Percentiles rank a stretch among this genome's conserved stretches.
Evolutionary conservation across 2,113 vertebrate genomes (phyloP).

Genomic region (Tragelaphus buxtoni): DNA sequence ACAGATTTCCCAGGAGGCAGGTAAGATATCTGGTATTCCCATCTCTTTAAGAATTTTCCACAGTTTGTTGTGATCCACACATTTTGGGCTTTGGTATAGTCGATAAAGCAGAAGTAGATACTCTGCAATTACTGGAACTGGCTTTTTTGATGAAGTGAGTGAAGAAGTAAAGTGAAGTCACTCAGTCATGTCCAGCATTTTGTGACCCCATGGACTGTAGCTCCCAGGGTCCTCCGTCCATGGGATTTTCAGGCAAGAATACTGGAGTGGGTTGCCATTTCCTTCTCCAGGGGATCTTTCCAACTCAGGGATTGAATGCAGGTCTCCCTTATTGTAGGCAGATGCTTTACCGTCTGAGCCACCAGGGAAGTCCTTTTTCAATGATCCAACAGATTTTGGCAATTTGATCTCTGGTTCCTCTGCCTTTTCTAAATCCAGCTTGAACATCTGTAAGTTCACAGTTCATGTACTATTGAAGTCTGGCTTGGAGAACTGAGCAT

Average conservation of each 20-base stretch:
- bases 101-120: background rate
- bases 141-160: background rate
- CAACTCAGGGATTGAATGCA: fast-evolving
- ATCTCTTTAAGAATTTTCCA: background rate
- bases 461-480: fast-evolving
- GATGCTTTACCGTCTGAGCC: background rate
- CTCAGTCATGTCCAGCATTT: background rate
- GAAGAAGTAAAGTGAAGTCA: background rate
- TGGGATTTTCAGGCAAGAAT: background rate
- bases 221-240: fast-evolving
- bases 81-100: background rate
- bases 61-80: background rate
- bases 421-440: background rate
- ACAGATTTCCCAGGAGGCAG: background rate
- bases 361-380: background rate
- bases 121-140: background rate
- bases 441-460: background rate
- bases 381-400: background rate
- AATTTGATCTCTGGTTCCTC: background rate
- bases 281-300: background rate
- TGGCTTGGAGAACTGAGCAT: background rate
- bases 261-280: background rate
- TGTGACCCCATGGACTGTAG: background rate
- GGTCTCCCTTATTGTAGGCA: background rate
- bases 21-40: background rate